Conservation (phyloP, 2,888 invertebrate genomes). For the Melanotus villosus region DNA sequence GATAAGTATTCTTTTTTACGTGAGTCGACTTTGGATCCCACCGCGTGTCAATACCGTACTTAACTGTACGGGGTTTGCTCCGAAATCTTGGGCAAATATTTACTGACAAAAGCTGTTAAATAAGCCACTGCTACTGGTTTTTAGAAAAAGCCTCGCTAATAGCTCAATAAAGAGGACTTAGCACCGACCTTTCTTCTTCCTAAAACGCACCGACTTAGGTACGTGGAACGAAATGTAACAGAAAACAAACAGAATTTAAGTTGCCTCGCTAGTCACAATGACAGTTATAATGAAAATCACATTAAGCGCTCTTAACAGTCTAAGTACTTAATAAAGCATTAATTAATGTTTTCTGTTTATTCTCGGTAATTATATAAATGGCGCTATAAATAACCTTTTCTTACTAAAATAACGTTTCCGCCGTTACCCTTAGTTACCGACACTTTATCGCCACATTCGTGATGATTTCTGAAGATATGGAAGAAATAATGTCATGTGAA, state of each 20-base stretch:
- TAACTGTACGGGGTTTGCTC: constrained; percentile 31
- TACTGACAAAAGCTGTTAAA: constrained; percentile 39
- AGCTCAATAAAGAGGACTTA: constrained; percentile 34
- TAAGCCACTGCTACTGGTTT: constrained; percentile 34
- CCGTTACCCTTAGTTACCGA: background rate
- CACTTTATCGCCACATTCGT: constrained; percentile 5
- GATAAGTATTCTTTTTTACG: too few species aligned
- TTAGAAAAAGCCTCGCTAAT: constrained; percentile 29
- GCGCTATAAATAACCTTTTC: background rate
- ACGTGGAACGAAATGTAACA: background rate
- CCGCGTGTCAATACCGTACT: constrained; percentile 19
- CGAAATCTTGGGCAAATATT: constrained; percentile 33
- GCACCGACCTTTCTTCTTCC: constrained; percentile 4
- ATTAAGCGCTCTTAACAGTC: background rate
- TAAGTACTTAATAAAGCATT: background rate
- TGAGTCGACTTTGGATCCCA: too few species aligned
- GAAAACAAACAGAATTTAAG: background rate
- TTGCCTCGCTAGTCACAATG: background rate
- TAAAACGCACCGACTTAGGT: background rate
- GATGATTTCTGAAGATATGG: constrained; percentile 28
- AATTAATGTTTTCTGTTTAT: constrained; percentile 4
- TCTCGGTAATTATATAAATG: background rate
- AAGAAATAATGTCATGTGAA: constrained; percentile 50
- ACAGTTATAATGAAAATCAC: background rate
- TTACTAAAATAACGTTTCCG: background rate